Percentiles rank a stretch among this genome's conserved stretches.
These are phyloP conservation scores for Empis livida DNA, from an alignment of 2,888 invertebrate species.

Conservation along the genomic window DNA sequence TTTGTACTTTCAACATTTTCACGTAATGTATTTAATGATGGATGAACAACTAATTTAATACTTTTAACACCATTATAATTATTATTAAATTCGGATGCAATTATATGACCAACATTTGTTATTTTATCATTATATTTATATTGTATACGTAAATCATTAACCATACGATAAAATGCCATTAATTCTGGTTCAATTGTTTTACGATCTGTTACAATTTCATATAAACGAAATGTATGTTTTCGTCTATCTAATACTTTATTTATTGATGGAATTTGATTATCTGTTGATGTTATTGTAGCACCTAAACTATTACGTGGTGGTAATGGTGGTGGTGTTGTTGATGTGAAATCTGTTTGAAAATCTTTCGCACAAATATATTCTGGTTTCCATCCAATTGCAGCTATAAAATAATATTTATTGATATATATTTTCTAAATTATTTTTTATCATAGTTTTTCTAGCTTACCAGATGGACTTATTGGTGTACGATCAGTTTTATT, in stretches of 20 bases:
- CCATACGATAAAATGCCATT: constrained; percentile 70
- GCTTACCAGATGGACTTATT: constrained; percentile 34
- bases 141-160: constrained; percentile 61
- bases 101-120: constrained; percentile 79
- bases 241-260: constrained; percentile 24
- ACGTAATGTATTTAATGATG: constrained; percentile 31
- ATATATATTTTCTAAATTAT: background rate
- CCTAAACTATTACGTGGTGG: constrained; percentile 42
- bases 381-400: constrained; percentile 31
- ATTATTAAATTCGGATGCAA: constrained; percentile 76
- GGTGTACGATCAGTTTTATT: constrained; percentile 44
- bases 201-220: constrained; percentile 58
- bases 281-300: background rate
- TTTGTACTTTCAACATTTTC: constrained; percentile 34
- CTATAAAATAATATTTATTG: constrained; percentile 8
- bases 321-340: constrained; percentile 40
- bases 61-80: constrained; percentile 68
- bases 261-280: constrained; percentile 11
- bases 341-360: constrained; percentile 8
- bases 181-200: constrained; percentile 63
- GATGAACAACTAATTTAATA: constrained; percentile 76
- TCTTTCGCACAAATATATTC: constrained; percentile 16
- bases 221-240: constrained; percentile 41
- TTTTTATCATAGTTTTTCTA: background rate
- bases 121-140: constrained; percentile 60